phyloP scores from a whole-genome alignment of 2,888 invertebrate species.

The Drosophila cracens region DNA sequence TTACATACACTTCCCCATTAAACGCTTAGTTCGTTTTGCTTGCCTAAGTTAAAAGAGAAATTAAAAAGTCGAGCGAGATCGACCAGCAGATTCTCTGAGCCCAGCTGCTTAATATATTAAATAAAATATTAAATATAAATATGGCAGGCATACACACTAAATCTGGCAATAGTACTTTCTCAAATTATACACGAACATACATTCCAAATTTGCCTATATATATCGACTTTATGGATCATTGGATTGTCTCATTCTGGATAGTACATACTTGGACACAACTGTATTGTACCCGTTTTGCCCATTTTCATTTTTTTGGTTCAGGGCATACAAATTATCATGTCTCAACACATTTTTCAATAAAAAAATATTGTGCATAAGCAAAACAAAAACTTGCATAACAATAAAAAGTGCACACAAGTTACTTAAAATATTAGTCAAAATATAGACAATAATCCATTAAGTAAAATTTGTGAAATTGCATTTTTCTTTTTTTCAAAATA shows the following conservation, averaged over 20 bases:
- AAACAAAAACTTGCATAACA: neutral
- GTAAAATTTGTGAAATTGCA: neutral
- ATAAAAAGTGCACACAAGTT: neutral
- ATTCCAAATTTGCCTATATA: neutral
- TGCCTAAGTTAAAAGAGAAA: slow-evolving; percentile 9
- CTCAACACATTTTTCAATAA: neutral
- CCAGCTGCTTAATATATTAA: neutral
- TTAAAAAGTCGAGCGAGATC: too few species aligned
- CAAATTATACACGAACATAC: neutral
- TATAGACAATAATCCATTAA: neutral
- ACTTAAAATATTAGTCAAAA: neutral
- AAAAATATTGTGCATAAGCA: neutral
- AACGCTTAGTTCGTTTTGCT: slow-evolving; percentile 13
- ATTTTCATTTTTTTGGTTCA: neutral
- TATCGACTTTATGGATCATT: neutral
- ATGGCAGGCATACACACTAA: neutral
- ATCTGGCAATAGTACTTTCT: neutral
- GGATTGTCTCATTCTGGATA: neutral
- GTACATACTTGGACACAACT: neutral
- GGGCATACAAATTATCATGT: neutral
- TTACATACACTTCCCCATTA: neutral
- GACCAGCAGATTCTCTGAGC: neutral
- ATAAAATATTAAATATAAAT: neutral
- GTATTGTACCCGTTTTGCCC: neutral
- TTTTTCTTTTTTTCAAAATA: neutral